Evolutionary conservation across 2,888 invertebrate genomes (phyloP), one percentile per base, ranked within the genome.

Genomic region (Tenthredo mesomela): DNA sequence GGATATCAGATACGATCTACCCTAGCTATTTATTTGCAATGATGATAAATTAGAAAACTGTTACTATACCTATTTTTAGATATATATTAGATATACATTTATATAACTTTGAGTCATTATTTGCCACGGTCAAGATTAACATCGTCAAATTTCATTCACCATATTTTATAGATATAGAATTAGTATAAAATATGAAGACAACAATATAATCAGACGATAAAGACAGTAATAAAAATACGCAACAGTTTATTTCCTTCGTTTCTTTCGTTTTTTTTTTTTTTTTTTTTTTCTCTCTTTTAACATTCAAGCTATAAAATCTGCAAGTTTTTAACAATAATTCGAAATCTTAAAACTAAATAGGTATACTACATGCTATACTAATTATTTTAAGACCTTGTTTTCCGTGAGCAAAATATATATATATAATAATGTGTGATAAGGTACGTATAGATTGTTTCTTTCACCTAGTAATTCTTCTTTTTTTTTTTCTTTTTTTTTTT

Each of bases 311-410:
- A 58, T 7, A 58, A 58, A n/a, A 58, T 58, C 58, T 21, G 21
- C 21, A 9, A 58, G 0, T 18, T 21, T n/a, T 58, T 0, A 58
- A n/a, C 18, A n/a, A 58, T n/a, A 21, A 58, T 58, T n/a, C 7
- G 4, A 21, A n/a, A n/a, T 58, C 6, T 1, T 58, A 58, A 58
- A 58, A 58, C 58, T 58, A 58, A 58, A n/a, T 21, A n/a, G n/a
- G n/a, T n/a, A n/a, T n/a, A 54, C 54, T 54, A n/a, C n/a, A 58
- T n/a, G 10, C n/a, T 58, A 58, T 61, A 9, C 2, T 54, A n/a
- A 61, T 61, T 61, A 61, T 12, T 25, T 25, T 61, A 25, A 75
- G 54, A 78, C 78, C 78, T 15, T 78, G 78, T 78, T 78, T 78
- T 54, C 78, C 78, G 78, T 58, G 47, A 47, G 37, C 70, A 25